Evolutionary conservation across 1,140 invertebrate species (phyloP).

Genomic region (Nymphalis io): DNA sequence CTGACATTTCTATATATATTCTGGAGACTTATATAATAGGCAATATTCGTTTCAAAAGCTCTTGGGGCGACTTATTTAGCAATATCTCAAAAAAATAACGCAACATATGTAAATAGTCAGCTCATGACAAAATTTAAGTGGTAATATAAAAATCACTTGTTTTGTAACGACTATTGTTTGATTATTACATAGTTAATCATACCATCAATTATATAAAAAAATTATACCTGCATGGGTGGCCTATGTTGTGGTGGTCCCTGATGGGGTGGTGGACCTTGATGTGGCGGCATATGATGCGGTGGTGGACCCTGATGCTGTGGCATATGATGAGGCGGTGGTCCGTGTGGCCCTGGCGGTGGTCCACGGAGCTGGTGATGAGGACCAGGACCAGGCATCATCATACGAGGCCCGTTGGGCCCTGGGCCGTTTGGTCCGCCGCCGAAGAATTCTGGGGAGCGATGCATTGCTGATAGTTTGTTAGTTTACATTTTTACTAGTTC

Average conservation of each 20-base stretch:
- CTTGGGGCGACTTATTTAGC: too few relatives aligned
- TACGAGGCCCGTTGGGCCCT: conserved; percentile 68
- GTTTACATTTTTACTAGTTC: neutral
- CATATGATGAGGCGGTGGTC: conserved; percentile 65
- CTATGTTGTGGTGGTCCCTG: conserved; percentile 83
- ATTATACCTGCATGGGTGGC: conserved; percentile 82
- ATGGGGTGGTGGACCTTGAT: conserved; percentile 72
- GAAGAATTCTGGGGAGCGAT: conserved; percentile 61
- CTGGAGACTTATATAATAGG: too few relatives aligned
- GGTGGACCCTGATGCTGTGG: conserved; percentile 74
- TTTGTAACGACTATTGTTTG: too few relatives aligned
- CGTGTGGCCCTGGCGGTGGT: conserved; percentile 68
- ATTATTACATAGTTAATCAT: too few relatives aligned
- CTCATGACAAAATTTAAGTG: too few relatives aligned
- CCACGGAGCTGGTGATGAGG: conserved; percentile 73
- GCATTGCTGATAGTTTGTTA: conserved; percentile 22
- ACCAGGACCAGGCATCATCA: conserved; percentile 73
- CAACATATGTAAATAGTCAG: too few relatives aligned
- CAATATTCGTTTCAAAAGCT: too few relatives aligned
- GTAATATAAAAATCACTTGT: too few relatives aligned
- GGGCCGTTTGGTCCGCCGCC: conserved; percentile 71
- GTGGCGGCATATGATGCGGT: conserved; percentile 70
- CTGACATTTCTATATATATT: too few relatives aligned
- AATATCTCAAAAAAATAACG: too few relatives aligned
- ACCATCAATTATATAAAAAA: too few relatives aligned